Percentiles rank a stretch among this genome's conserved stretches.
Conservation (phyloP, 2,888 invertebrate genomes). For the Aphodius granarius region DNA sequence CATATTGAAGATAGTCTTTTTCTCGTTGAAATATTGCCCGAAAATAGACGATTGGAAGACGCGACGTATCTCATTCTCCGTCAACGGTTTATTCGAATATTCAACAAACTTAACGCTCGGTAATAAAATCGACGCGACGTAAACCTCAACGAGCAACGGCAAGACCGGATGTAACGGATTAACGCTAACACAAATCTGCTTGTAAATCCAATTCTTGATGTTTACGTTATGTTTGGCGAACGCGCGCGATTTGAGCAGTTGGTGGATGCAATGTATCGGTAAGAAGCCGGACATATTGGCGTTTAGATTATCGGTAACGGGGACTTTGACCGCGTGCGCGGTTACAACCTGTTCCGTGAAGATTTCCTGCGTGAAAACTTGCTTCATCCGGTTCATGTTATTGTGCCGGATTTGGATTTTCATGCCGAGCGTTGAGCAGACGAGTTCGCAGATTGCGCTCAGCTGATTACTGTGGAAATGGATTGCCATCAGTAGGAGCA, state of each 20-base stretch:
- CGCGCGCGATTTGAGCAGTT: conserved; percentile 88
- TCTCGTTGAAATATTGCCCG: conserved; percentile 70
- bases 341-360: conserved; percentile 97
- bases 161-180: conserved; percentile 93
- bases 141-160: conserved; percentile 91
- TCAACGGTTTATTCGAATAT: conserved; percentile 88
- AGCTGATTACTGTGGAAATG: conserved; percentile 96
- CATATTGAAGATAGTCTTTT: conserved; percentile 59
- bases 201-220: conserved; percentile 95
- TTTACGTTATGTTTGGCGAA: conserved; percentile 96
- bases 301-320: conserved; percentile 87
- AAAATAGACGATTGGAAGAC: conserved; percentile 81
- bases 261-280: conserved; percentile 96
- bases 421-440: conserved; percentile 94
- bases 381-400: conserved; percentile 85
- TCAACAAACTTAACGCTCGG: conserved; percentile 69
- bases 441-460: conserved; percentile 89
- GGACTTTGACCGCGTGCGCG: conserved; percentile 93
- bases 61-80: conserved; percentile 83
- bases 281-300: conserved; percentile 89
- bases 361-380: conserved; percentile 94
- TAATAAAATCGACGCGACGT: conserved; percentile 87
- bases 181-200: conserved; percentile 85
- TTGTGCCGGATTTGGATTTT: conserved; percentile 87
- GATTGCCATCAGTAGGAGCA: conserved; percentile 93